A percentile compares a stretch with the other conserved stretches of the same genome.
phyloP scores from a whole-genome alignment of 2,888 invertebrate species.

The Zeuzera pyrina region DNA sequence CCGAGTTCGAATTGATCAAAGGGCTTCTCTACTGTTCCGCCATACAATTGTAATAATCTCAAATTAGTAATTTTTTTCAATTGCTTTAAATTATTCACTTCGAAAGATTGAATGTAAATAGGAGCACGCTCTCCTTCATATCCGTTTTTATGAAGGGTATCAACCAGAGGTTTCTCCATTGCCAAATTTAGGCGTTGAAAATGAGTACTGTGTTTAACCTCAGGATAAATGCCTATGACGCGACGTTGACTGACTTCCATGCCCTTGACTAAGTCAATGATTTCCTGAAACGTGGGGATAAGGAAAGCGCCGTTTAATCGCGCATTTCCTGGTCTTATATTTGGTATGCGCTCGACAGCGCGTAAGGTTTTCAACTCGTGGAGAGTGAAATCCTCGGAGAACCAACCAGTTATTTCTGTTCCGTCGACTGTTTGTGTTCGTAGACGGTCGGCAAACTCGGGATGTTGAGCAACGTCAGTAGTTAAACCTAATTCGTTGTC shows the following conservation, averaged over 20 bases:
- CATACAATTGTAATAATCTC: slow-evolving; percentile 44
- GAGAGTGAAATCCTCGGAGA: slow-evolving; percentile 59
- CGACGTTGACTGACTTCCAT: slow-evolving; percentile 41
- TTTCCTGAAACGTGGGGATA: slow-evolving; percentile 56
- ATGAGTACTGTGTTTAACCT: slow-evolving; percentile 55
- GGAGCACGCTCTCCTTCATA: slow-evolving; percentile 40
- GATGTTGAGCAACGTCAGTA: slow-evolving; percentile 41
- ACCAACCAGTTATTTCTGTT: slow-evolving; percentile 42
- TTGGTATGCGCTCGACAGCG: slow-evolving; percentile 51
- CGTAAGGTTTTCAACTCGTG: slow-evolving; percentile 52
- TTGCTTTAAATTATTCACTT: slow-evolving; percentile 52
- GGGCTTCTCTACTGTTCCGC: slow-evolving; percentile 28
- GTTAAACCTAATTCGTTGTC: slow-evolving; percentile 53
- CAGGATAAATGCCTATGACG: slow-evolving; percentile 52
- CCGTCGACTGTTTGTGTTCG: slow-evolving; percentile 48
- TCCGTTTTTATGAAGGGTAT: slow-evolving; percentile 45
- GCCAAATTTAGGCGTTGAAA: slow-evolving; percentile 44
- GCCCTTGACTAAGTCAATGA: slow-evolving; percentile 51
- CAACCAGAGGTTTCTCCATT: slow-evolving; percentile 48
- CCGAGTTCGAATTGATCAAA: slow-evolving; percentile 39
- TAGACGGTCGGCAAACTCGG: slow-evolving; percentile 46
- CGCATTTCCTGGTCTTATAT: slow-evolving; percentile 47
- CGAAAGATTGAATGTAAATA: slow-evolving; percentile 59
- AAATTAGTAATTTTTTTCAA: slow-evolving; percentile 45
- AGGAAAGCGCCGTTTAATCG: slow-evolving; percentile 44